Evolutionary conservation across 2,113 vertebrate genomes (phyloP).

Genomic region (Centrocercus urophasianus): DNA sequence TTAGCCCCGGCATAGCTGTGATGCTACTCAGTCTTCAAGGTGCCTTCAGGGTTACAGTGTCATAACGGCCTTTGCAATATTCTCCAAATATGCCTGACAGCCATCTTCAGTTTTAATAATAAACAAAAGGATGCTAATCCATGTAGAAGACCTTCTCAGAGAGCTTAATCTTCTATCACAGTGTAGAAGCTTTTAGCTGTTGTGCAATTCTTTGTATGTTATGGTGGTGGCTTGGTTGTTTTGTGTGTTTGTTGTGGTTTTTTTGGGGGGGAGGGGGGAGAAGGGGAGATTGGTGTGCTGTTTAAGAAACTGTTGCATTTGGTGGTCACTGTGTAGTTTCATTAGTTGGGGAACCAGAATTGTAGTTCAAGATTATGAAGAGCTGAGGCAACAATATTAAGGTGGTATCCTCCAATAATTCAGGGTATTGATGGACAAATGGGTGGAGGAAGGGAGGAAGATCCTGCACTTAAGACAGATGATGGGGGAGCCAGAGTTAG

Average conservation of each 20-base stretch:
- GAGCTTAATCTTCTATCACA: not conserved
- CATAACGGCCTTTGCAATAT: not conserved
- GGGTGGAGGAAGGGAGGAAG: not conserved
- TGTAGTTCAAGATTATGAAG: not conserved
- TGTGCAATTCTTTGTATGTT: not conserved
- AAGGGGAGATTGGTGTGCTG: not conserved
- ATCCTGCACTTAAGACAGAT: not conserved
- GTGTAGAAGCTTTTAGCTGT: not conserved
- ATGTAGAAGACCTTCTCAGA: not conserved
- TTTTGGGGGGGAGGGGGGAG: not conserved
- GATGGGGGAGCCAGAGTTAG: not conserved
- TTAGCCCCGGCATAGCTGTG: not conserved
- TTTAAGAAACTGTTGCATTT: constrained; percentile 10
- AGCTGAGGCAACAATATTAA: not conserved
- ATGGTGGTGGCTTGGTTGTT: not conserved
- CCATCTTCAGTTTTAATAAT: not conserved
- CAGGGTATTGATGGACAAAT: not conserved
- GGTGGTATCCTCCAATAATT: not conserved
- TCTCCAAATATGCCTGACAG: not conserved
- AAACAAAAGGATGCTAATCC: not conserved
- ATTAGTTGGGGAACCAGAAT: not conserved
- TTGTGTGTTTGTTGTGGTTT: not conserved
- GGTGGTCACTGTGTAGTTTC: not conserved
- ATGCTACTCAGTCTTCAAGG: constrained; percentile 6
- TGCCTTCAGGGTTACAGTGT: constrained; percentile 35